Percentiles rank a stretch among this genome's conserved stretches.
phyloP scores from a whole-genome alignment of 2,888 invertebrate genomes.

The Stenodera caucasica region DNA sequence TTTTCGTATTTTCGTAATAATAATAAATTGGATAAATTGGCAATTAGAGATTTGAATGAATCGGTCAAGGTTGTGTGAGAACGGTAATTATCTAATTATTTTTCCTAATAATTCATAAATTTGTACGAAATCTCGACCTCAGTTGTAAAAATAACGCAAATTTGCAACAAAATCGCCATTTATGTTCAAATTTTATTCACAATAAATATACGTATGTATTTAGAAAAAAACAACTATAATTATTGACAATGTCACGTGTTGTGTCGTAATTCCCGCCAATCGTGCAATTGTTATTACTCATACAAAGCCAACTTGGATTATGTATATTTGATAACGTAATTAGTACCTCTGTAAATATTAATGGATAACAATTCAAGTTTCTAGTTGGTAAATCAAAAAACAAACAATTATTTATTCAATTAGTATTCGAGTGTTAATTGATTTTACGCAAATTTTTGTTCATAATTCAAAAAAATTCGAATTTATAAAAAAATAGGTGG shows the following conservation, averaged over 20 bases:
- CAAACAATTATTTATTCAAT: slow-evolving; percentile 6
- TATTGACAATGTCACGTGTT: slow-evolving; percentile 1
- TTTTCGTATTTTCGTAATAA: too few relatives aligned
- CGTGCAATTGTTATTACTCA: neutral
- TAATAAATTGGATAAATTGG: neutral
- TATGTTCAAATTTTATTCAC: neutral
- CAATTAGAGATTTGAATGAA: slow-evolving; percentile 7
- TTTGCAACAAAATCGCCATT: too few relatives aligned
- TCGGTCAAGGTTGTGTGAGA: neutral
- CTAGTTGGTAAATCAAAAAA: slow-evolving; percentile 2
- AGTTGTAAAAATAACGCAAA: neutral
- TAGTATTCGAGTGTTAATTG: neutral
- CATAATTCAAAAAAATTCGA: neutral
- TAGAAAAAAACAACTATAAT: neutral
- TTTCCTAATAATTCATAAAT: neutral
- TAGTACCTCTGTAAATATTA: slow-evolving; percentile 5
- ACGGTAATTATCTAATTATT: neutral
- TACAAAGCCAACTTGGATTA: slow-evolving; percentile 3
- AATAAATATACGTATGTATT: neutral
- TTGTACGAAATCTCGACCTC: neutral
- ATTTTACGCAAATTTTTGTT: slow-evolving; percentile 1
- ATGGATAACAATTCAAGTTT: slow-evolving; percentile 7
- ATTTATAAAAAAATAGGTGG: neutral
- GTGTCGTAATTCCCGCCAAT: slow-evolving; percentile 7
- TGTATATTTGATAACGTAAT: slow-evolving; percentile 11